Evolutionary conservation across 2,797 vertebrate species (phyloP).

Genomic region (Oreochromis mossambicus): DNA sequence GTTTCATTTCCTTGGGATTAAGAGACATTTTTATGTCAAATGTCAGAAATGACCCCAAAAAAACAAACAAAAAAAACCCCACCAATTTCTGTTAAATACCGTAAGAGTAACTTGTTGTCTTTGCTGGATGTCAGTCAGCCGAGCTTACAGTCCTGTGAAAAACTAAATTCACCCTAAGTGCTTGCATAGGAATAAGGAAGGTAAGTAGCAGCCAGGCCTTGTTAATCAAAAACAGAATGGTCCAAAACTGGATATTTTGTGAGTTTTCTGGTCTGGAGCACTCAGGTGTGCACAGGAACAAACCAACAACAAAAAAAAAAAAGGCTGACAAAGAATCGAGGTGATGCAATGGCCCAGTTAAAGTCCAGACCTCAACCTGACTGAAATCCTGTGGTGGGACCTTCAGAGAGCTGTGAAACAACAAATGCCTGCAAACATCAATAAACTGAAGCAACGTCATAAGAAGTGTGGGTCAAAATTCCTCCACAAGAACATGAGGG

Average conservation of each 20-base stretch:
- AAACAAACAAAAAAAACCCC: rapidly evolving
- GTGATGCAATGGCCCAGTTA: neutral
- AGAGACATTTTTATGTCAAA: neutral
- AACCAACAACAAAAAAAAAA: neutral
- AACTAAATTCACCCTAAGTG: neutral
- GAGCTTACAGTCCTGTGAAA: neutral
- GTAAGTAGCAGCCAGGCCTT: neutral
- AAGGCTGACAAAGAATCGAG: neutral
- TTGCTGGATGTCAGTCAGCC: neutral
- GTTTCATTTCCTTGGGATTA: neutral
- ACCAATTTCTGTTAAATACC: neutral
- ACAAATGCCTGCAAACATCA: neutral
- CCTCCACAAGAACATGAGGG: neutral
- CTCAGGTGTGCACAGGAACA: neutral
- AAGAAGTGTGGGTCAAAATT: neutral
- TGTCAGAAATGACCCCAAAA: neutral
- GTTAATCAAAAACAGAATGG: neutral
- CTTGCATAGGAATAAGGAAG: neutral
- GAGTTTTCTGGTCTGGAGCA: neutral
- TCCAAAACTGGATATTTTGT: neutral
- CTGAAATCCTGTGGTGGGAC: neutral
- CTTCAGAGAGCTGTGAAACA: neutral
- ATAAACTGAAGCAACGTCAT: neutral
- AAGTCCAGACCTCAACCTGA: neutral
- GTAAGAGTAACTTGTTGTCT: neutral